A percentile compares a stretch with the other conserved stretches of the same genome.
Conservation (phyloP, 2,888 invertebrate species). For the Trilocha varians region DNA sequence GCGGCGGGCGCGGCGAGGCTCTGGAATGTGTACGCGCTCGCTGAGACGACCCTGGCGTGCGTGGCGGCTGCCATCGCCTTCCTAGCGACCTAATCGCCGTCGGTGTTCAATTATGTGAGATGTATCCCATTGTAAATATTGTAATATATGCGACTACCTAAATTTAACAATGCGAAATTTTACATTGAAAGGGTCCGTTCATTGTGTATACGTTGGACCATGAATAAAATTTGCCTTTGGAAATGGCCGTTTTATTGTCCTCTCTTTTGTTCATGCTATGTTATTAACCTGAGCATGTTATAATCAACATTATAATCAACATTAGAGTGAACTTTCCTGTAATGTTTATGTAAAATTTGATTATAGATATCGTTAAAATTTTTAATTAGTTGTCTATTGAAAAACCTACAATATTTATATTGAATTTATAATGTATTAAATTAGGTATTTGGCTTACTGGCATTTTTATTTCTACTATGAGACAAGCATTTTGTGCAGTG, state of each 20-base stretch:
- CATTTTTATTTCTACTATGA: too few species aligned
- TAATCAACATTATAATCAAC: neutral
- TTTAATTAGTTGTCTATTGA: too few species aligned
- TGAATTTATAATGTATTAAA: too few species aligned
- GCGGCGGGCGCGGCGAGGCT: constrained; percentile 36
- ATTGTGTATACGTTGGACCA: constrained; percentile 72
- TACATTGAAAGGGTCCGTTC: constrained; percentile 71
- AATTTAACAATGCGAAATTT: constrained; percentile 62
- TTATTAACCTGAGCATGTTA: neutral
- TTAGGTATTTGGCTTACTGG: too few species aligned
- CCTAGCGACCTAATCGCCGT: constrained; percentile 55
- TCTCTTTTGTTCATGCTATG: neutral
- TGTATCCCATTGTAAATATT: constrained; percentile 65
- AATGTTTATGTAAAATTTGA: neutral
- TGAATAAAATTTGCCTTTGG: constrained; percentile 70
- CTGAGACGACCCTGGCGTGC: constrained; percentile 34
- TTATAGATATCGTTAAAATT: too few species aligned
- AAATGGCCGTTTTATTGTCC: constrained; percentile 17
- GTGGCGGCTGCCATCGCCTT: constrained; percentile 43
- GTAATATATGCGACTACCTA: constrained; percentile 52
- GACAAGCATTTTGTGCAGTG: too few species aligned
- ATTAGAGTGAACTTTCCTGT: neutral
- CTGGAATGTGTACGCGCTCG: constrained; percentile 22
- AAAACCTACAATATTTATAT: too few species aligned
- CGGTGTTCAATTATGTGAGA: constrained; percentile 54